A percentile compares a stretch with the other conserved stretches of the same genome.
phyloP scores from a whole-genome alignment of 2,113 vertebrate species.

The Dasyurus viverrinus region DNA sequence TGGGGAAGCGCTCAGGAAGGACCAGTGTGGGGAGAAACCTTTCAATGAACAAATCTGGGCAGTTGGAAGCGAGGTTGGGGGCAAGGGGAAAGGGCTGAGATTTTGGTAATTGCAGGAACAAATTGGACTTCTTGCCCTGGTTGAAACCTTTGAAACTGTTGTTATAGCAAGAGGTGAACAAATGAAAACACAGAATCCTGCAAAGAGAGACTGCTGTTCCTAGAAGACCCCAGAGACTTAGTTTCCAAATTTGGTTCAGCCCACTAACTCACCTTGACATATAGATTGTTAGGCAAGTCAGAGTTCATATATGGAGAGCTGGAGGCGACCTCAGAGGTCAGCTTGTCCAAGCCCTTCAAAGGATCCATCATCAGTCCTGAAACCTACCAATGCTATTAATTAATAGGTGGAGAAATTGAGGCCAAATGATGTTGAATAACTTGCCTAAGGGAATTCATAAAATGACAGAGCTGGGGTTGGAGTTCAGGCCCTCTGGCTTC shows the following conservation, averaged over 20 bases:
- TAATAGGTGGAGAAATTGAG: not conserved
- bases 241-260: not conserved
- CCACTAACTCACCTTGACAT: not conserved
- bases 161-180: not conserved
- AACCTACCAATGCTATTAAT: not conserved
- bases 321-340: not conserved
- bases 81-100: not conserved
- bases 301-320: not conserved
- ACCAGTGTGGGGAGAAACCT: slow-evolving; percentile 24
- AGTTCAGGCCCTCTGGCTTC: not conserved
- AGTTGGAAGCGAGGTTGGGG: not conserved
- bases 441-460: not conserved
- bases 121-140: not conserved
- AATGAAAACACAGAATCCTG: not conserved
- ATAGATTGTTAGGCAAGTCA: not conserved
- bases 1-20: slow-evolving; percentile 45
- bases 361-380: not conserved
- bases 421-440: not conserved
- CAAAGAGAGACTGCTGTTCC: not conserved
- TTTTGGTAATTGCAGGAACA: slow-evolving; percentile 5
- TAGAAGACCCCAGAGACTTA: not conserved
- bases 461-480: not conserved
- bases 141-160: not conserved
- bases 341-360: not conserved
- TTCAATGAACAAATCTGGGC: slow-evolving; percentile 58